These are phyloP conservation scores for Byasa hedistus DNA, from an alignment of 2,888 invertebrate genomes.

Conservation along the genomic window DNA sequence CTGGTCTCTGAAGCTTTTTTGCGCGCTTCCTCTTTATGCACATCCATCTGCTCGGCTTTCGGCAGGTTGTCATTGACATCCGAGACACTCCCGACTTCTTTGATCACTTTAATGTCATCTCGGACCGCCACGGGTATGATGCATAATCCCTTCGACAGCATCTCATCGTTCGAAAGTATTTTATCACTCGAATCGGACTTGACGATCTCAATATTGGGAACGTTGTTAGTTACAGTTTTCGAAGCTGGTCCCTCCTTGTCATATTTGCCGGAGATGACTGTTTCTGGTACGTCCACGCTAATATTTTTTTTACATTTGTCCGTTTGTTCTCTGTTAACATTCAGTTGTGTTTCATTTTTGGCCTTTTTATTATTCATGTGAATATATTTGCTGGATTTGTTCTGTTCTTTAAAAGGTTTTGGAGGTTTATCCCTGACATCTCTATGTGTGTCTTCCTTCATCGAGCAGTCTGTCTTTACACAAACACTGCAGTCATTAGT, in stretches of 20 bases:
- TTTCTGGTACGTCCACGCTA: slow-evolving; percentile 1
- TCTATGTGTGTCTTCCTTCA: not conserved
- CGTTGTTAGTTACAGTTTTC: not conserved
- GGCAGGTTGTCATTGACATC: slow-evolving; percentile 2
- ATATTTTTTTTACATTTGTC: slow-evolving; percentile 4
- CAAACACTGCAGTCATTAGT: not conserved
- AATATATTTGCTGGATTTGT: not conserved
- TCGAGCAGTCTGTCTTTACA: not conserved
- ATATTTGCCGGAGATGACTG: not conserved
- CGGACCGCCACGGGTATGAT: not conserved
- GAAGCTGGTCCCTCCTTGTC: not conserved
- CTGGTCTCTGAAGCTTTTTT: not conserved
- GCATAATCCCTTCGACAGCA: not conserved
- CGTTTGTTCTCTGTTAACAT: slow-evolving; percentile 5
- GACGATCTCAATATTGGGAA: slow-evolving; percentile 4
- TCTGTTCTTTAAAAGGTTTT: not conserved
- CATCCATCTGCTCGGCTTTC: not conserved
- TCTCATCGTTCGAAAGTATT: not conserved
- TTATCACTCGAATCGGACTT: slow-evolving; percentile 4
- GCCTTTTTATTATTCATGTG: not conserved
- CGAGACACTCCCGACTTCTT: slow-evolving; percentile 5
- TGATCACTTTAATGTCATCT: slow-evolving; percentile 11
- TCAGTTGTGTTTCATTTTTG: slow-evolving; percentile 3
- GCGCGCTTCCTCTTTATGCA: slow-evolving; percentile 1
- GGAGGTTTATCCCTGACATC: not conserved